phyloP scores from a whole-genome alignment of 2,888 invertebrate genomes.

The Drosophila diplacantha region DNA sequence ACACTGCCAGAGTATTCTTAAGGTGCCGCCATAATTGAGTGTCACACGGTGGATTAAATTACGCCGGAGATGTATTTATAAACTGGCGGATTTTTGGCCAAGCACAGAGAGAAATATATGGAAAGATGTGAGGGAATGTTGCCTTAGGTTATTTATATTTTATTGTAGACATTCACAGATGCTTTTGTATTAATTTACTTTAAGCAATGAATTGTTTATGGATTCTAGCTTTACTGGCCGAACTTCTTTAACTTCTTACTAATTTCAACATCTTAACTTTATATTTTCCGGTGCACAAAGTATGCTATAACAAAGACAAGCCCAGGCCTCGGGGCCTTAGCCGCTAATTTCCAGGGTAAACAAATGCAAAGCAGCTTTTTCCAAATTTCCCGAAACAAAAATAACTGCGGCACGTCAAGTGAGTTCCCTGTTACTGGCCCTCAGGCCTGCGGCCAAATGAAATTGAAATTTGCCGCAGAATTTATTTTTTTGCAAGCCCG shows the following conservation, averaged over 20 bases:
- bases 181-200: background rate
- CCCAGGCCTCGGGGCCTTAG: conserved; percentile 13
- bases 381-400: conserved; percentile 18
- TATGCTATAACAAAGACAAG: conserved; percentile 17
- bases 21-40: conserved; percentile 36
- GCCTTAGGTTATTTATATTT: background rate
- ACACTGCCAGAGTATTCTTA: conserved; percentile 20
- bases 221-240: background rate
- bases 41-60: conserved; percentile 44
- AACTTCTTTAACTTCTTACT: no score
- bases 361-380: conserved; percentile 26
- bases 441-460: conserved; percentile 31
- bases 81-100: conserved; percentile 8
- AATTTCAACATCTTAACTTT: no score
- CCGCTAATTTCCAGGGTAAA: conserved; percentile 33
- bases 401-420: conserved; percentile 14
- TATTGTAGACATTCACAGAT: no score
- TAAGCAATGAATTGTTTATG: background rate
- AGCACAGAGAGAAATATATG: background rate
- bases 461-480: conserved; percentile 50
- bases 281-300: conserved; percentile 15
- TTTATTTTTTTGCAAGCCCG: conserved; percentile 2
- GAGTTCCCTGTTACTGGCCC: conserved; percentile 14
- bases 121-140: background rate
- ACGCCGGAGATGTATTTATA: conserved; percentile 29